phyloP scores from a whole-genome alignment of 2,888 invertebrate species.

The Sipha maydis region DNA sequence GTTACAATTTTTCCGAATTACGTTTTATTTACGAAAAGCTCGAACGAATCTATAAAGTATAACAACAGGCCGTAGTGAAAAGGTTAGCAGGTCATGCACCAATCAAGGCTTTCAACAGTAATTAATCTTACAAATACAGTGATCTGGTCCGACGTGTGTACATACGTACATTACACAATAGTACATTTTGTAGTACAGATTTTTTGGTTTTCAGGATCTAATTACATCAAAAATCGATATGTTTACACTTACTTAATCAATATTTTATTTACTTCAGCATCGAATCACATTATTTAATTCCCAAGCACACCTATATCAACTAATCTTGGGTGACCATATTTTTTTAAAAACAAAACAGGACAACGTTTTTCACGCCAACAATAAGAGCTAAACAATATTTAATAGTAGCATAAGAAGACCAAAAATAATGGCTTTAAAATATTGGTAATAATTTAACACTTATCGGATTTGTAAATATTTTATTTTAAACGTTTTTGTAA shows the following conservation, averaged over 20 bases:
- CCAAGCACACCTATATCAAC: too few species aligned
- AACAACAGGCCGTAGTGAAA: neutral
- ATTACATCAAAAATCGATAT: neutral
- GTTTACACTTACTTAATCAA: too few species aligned
- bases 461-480: too few species aligned
- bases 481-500: too few species aligned
- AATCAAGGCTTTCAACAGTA: conserved; percentile 33
- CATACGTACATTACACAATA: neutral
- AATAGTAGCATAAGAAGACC: too few species aligned
- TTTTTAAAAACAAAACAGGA: neutral
- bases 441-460: too few species aligned
- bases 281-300: neutral
- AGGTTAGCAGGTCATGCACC: conserved; percentile 7
- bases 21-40: too few species aligned
- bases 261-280: neutral
- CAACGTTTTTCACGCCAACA: too few species aligned
- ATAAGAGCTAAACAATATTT: too few species aligned
- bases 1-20: too few species aligned
- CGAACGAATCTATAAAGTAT: too few species aligned
- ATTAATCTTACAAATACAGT: conserved; percentile 21
- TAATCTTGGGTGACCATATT: neutral
- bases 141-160: neutral
- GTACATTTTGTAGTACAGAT: neutral
- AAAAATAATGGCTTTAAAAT: too few species aligned
- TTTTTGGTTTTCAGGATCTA: neutral